Base-by-base conservation (phyloP, 2,113 vertebrate species). In the Bubo blakistoni region DNA sequence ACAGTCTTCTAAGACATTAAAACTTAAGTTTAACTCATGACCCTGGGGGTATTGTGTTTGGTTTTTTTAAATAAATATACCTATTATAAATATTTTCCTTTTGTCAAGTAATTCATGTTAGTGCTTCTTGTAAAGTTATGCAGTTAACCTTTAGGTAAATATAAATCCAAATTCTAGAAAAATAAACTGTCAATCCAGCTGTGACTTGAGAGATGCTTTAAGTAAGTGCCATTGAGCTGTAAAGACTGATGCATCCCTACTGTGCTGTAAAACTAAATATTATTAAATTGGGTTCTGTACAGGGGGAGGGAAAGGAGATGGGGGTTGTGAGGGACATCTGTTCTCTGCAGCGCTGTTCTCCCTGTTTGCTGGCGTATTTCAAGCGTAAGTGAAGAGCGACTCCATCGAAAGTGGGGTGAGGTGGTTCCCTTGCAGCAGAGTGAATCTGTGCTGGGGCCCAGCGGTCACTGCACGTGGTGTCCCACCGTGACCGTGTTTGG, bases 171-270 rank as follows among this genome's bases (percentile, higher is more conserved):
- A 81, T 91, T 92, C 58, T 63, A 20, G 47, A 61, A 82, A 72
- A 94, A 94, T 73, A 84, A 82, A 67, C 86, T 70, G 88, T 93
- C 94, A 72, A 66, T 96, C 92, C 89, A 95, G 88, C 94, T 95
- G 92, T 92, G 95, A 92, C 91, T 95, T 57, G 72, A 85, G 96
- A 84, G 89, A 82, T 66, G 89, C 92, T 82, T 93, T 93, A 91
- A 92, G 59, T 92, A 72, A 91, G 95, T 96, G 92, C 86, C 89
- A 46, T 70, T 79, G 96, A 96, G 94, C 94, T 96, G 90, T 94
- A 94, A 95, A 94, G 92, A 80, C 94, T 40, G 67, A 83, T 78
- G 86, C 88, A 63, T 93, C 82, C 93, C 94, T 26, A 62, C 94
- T 88, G 82, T 81, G 94, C 92, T 63, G 76, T 93, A 90, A 90